These are phyloP conservation scores for Thumatha senex DNA, from an alignment of 2,888 invertebrate genomes.

Conservation along the genomic window DNA sequence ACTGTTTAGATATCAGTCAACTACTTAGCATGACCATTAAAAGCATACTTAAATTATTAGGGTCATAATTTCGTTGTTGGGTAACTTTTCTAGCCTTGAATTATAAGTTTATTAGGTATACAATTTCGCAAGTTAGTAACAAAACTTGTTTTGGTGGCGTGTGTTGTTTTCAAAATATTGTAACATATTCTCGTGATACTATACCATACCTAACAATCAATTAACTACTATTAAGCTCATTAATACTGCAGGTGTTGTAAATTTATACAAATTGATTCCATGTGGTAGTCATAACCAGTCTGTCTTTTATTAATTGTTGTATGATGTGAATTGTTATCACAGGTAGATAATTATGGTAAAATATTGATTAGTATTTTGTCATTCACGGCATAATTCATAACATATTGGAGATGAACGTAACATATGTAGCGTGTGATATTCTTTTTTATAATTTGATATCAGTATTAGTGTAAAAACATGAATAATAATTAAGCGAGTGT, in stretches of 20 bases:
- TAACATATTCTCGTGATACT: constrained; percentile 23
- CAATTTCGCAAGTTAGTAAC: constrained; percentile 42
- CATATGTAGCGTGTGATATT: too few species aligned
- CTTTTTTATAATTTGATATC: too few species aligned
- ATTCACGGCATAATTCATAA: too few species aligned
- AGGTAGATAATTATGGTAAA: neutral
- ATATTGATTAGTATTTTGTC: neutral
- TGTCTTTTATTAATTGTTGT: constrained; percentile 24
- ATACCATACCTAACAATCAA: constrained; percentile 39
- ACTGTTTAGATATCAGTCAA: neutral
- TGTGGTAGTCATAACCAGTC: constrained; percentile 25
- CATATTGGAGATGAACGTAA: too few species aligned
- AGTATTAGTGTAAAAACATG: too few species aligned
- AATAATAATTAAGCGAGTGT: too few species aligned
- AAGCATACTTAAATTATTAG: constrained; percentile 4
- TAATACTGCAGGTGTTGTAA: constrained; percentile 60
- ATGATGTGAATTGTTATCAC: neutral
- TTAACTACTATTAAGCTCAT: constrained; percentile 43
- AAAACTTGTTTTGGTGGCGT: constrained; percentile 39
- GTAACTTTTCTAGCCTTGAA: constrained; percentile 59
- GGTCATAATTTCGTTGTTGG: constrained; percentile 27
- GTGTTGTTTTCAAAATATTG: constrained; percentile 35
- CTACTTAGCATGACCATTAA: neutral
- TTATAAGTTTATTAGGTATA: constrained; percentile 31
- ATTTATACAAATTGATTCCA: constrained; percentile 60